Base-by-base conservation (phyloP, 2,888 invertebrate species). In the Leucozona laternaria region DNA sequence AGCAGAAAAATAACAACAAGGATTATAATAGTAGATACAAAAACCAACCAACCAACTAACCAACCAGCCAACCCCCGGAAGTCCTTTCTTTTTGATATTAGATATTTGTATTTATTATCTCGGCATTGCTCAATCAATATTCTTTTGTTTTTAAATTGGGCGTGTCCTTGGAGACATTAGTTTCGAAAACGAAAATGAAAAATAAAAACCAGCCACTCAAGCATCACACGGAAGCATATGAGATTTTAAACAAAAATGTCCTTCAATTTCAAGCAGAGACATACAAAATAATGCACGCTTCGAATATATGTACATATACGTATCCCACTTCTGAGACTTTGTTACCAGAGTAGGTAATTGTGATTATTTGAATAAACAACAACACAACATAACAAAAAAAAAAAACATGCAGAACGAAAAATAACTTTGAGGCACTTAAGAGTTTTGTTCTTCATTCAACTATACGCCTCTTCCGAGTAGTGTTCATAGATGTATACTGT, bases 121-220 rank as follows among this genome's bases (percentile, higher is more conserved):
- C 37, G 53, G 50, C 68, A 68, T 53, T 37, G 25, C n/a, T 68
- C 72, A 66, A 82, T 72, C 77, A 57, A 73, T 83, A 78, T 57
- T 48, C 79, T 75, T 83, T 83, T 79, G 79, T 79, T 70, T 79
- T 64, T 31, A 64, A 75, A 70, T 64, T 75, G 83, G 83, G 83
- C 71, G 83, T 84, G 83, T 75, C 79, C 83, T 68, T 20, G n/a
- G 43, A 55, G 34, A 66, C 66, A 66, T 68, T 25, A 45, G 37
- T 66, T 64, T 45, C 1, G 15, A 68, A 71, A 71, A 37, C 2
- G n/a, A 37, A 58, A 37, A 22, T 25, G 25, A 31, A 31, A 31
- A 25, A 31, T 31, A 8, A 31, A 60, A 13, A 22, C 13, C 7
- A 60, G 60, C 60, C 60, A 60, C 60, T 40, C 60, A 37, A 60